Evolutionary conservation across 2,888 invertebrate genomes (phyloP).

Genomic region (Drosophila ezoana): DNA sequence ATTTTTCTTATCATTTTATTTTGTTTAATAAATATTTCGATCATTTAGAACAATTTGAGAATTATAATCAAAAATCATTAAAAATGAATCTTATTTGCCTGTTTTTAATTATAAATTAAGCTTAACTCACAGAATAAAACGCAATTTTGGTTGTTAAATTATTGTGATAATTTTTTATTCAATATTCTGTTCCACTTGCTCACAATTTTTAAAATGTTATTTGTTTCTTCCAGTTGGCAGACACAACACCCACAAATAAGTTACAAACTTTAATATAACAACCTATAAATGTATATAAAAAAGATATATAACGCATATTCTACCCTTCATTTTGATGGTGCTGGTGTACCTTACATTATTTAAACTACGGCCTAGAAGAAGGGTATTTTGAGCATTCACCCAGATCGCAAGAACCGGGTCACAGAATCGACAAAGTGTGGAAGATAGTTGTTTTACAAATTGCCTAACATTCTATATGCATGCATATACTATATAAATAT

Average conservation of each 20-base stretch:
- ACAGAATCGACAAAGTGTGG: constrained; percentile 20
- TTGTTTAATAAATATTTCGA: too few relatives aligned
- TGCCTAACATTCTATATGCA: constrained; percentile 34
- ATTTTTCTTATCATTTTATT: too few relatives aligned
- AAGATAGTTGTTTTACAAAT: constrained; percentile 11
- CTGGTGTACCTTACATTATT: constrained; percentile 40
- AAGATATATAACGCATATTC: constrained; percentile 46
- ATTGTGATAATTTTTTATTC: constrained; percentile 49
- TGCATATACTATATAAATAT: constrained; percentile 42
- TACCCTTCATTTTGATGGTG: constrained; percentile 23
- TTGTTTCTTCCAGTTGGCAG: constrained; percentile 35
- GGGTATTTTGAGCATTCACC: constrained; percentile 20
- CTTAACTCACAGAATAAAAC: background rate
- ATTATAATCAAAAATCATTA: background rate
- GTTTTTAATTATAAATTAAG: background rate
- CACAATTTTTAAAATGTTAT: constrained; percentile 28
- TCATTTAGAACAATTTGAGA: background rate
- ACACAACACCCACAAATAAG: constrained; percentile 60
- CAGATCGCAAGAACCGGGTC: constrained; percentile 10
- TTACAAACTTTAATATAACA: constrained; percentile 70
- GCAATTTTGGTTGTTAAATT: constrained; percentile 21
- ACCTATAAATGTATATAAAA: constrained; percentile 80
- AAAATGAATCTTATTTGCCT: background rate
- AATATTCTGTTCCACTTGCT: constrained; percentile 30
- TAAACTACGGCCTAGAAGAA: constrained; percentile 50